A percentile compares a stretch with the other conserved stretches of the same genome.
phyloP scores from a whole-genome alignment of 2,113 vertebrate genomes.

The Archocentrus centrarchus region DNA sequence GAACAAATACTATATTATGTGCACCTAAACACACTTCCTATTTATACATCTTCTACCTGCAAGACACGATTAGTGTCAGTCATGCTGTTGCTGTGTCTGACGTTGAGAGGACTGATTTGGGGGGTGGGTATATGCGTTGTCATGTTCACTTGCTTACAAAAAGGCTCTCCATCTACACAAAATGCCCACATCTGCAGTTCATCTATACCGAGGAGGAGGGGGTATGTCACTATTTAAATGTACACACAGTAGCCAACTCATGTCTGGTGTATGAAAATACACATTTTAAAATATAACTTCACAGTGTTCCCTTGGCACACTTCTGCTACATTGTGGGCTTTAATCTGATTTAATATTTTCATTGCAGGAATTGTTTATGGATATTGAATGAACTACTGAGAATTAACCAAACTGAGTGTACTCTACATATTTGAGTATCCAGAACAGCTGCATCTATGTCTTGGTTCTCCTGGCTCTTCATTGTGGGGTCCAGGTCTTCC shows the following conservation, averaged over 20 bases:
- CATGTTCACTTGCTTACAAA: neutral
- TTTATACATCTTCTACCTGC: neutral
- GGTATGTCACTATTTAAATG: too few species aligned
- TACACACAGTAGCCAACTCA: neutral
- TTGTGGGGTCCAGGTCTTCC: slow-evolving; percentile 26
- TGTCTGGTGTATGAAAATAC: neutral
- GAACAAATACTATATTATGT: neutral
- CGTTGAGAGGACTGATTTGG: neutral
- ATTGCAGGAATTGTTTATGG: neutral
- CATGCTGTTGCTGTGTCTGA: neutral
- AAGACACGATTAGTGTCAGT: neutral
- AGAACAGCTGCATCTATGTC: slow-evolving; percentile 49
- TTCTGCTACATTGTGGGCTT: neutral
- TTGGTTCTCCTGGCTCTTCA: slow-evolving; percentile 34
- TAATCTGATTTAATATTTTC: neutral
- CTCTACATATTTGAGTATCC: neutral
- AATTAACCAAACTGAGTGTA: neutral
- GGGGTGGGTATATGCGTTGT: neutral
- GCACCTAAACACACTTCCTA: neutral
- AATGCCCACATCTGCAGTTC: neutral
- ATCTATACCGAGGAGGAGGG: neutral
- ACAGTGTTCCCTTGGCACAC: too few species aligned
- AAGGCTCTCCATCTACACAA: neutral
- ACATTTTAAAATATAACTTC: neutral
- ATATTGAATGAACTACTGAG: neutral